Base-by-base conservation (phyloP, 1,140 invertebrate genomes). In the Neodiprion lecontei region DNA sequence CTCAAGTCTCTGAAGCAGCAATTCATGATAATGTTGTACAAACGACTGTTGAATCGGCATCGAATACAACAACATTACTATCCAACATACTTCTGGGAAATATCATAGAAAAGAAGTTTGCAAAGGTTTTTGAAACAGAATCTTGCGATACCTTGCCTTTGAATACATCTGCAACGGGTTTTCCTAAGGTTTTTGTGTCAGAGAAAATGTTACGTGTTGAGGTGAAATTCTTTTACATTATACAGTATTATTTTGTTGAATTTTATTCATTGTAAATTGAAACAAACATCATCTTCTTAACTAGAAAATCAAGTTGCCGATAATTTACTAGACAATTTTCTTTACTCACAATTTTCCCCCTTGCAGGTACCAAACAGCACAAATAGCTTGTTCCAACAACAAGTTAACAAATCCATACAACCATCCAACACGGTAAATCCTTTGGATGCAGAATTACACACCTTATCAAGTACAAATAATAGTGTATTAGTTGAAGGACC, bases 31-130 rank as follows among this genome's bases (percentile, higher is more conserved):
- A 71, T 23, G 28, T 74, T 69, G 0, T 49, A 14, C 21, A 47
- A 9, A 14, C 61, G 48, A 50, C 3, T 72, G 10, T 40, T 61
- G 88, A 90, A 83, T 84, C 87, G 73, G 85, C 88, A 68, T 87
- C 90, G 28, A 89, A 90, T 71, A 90, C 81, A 77, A 86, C 88
- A 4, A 85, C 85, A 78, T 72, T 90, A 9, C 83, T 88, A 73
- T 83, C 89, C 3, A 86, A 85, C 48, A 80, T 84, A 23, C 77
- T 93, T 14, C 77, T 93, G 40, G 91, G 92, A 3, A 88, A 92
- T 72, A 91, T 94, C 76, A 79, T 92, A 5, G 92, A 94, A 79
- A 90, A 88, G 73, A 91, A 90, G 84, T 74, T 81, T 69, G 75
- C 88, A 75, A 48, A 68, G 17, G 67, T 76, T 1, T 76, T 76